These are phyloP conservation scores for Caradrina clavipalpis DNA, from an alignment of 2,888 invertebrate species.

Conservation along the genomic window DNA sequence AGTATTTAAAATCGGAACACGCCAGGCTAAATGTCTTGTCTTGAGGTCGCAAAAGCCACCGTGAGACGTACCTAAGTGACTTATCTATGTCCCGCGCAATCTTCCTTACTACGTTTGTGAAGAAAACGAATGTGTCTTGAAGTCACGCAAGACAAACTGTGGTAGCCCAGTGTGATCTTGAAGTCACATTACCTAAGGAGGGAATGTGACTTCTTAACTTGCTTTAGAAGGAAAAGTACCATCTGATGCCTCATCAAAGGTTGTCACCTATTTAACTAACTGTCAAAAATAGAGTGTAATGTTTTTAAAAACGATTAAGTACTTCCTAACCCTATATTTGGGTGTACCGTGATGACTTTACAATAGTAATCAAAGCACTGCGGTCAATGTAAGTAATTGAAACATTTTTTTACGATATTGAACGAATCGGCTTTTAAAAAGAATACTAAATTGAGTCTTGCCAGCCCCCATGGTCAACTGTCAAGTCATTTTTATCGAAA, in stretches of 20 bases:
- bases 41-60: conserved; percentile 32
- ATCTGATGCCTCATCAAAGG: background rate
- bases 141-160: conserved; percentile 1
- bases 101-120: conserved; percentile 7
- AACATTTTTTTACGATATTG: too few relatives aligned
- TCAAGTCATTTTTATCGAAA: too few relatives aligned
- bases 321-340: too few relatives aligned
- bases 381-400: too few relatives aligned
- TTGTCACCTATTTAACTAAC: background rate
- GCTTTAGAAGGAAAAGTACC: background rate
- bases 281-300: background rate
- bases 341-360: too few relatives aligned
- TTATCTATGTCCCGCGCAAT: conserved; percentile 34
- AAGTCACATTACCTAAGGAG: too few relatives aligned
- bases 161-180: background rate
- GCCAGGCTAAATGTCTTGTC: conserved; percentile 6
- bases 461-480: too few relatives aligned
- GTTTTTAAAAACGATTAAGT: background rate
- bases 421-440: too few relatives aligned
- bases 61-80: conserved; percentile 41
- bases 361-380: too few relatives aligned
- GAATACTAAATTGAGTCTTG: too few relatives aligned
- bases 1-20: conserved; percentile 24
- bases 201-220: too few relatives aligned
- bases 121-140: conserved; percentile 15